A percentile compares a stretch with the other conserved stretches of the same genome.
phyloP scores from a whole-genome alignment of 2,888 invertebrate species.

The Cephus runcator region DNA sequence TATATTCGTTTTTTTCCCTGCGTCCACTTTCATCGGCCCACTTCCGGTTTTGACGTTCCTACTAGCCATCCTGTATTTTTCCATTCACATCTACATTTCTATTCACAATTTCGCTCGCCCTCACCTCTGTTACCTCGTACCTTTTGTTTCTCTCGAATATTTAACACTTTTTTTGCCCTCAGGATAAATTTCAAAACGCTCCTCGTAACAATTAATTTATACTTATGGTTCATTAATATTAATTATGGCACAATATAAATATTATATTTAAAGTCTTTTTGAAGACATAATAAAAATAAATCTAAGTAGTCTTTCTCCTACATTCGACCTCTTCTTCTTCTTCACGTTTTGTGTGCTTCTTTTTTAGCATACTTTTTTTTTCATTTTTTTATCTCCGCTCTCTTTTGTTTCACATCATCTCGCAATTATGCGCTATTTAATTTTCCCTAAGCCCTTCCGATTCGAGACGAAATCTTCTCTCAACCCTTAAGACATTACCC shows the following conservation, averaged over 20 bases:
- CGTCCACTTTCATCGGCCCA: no score
- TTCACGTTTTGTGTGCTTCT: slow-evolving; percentile 11
- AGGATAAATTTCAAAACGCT: slow-evolving; percentile 61
- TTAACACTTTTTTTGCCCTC: neutral
- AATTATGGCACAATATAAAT: slow-evolving; percentile 65
- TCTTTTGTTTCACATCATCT: neutral
- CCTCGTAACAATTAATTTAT: slow-evolving; percentile 62
- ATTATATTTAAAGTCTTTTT: slow-evolving; percentile 65
- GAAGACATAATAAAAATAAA: slow-evolving; percentile 65
- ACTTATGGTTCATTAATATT: slow-evolving; percentile 63
- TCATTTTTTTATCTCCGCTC: slow-evolving; percentile 11
- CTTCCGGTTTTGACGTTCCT: slow-evolving; percentile 5
- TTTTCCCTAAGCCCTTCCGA: slow-evolving; percentile 41
- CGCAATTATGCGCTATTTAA: slow-evolving; percentile 44
- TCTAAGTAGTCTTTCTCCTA: slow-evolving; percentile 64
- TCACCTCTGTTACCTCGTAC: neutral
- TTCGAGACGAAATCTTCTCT: slow-evolving; percentile 29
- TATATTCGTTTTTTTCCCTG: no score
- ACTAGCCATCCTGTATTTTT: slow-evolving; percentile 1
- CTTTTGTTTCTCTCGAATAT: neutral
- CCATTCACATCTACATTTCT: slow-evolving; percentile 9
- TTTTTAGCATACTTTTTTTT: slow-evolving; percentile 26
- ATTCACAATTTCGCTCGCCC: no score
- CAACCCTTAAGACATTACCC: neutral
- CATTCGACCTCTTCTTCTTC: slow-evolving; percentile 42